Evolutionary conservation across 2,888 invertebrate species (phyloP).

Genomic region (Pachydiplax longipennis): DNA sequence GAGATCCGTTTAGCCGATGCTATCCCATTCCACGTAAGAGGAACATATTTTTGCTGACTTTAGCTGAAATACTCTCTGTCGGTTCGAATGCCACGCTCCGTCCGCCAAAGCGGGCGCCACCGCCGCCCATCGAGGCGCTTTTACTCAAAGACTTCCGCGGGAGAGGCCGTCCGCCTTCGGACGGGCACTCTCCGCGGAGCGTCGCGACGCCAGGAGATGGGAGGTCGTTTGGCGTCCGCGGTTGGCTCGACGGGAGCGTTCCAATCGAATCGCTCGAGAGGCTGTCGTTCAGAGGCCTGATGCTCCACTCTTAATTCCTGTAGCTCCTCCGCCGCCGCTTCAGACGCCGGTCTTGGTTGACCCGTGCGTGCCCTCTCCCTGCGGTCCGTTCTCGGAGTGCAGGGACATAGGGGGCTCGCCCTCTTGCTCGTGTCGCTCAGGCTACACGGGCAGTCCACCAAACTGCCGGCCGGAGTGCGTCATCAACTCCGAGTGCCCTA

Average conservation of each 20-base stretch:
- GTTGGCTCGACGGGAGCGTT: neutral
- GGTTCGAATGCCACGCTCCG: neutral
- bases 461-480: conserved; percentile 68
- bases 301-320: neutral
- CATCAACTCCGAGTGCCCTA: conserved; percentile 65
- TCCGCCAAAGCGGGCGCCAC: neutral
- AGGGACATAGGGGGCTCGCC: conserved; percentile 53
- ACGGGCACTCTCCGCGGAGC: neutral
- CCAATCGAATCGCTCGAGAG: conserved; percentile 10
- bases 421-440: conserved; percentile 65
- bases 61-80: neutral
- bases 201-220: neutral
- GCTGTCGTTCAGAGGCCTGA: neutral
- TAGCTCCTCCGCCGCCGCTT: conserved; percentile 48
- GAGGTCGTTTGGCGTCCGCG: too few relatives aligned
- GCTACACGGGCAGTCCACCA: conserved; percentile 66
- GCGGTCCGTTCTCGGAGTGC: conserved; percentile 56
- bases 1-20: conserved; percentile 63
- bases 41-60: conserved; percentile 48
- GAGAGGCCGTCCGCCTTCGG: neutral
- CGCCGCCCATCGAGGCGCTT: neutral
- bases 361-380: conserved; percentile 65
- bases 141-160: neutral
- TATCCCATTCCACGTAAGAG: conserved; percentile 55
- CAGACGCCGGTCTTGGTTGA: conserved; percentile 56